These are phyloP conservation scores for Glyptemys insculpta DNA, from an alignment of 2,797 vertebrate genomes.

Conservation along the genomic window DNA sequence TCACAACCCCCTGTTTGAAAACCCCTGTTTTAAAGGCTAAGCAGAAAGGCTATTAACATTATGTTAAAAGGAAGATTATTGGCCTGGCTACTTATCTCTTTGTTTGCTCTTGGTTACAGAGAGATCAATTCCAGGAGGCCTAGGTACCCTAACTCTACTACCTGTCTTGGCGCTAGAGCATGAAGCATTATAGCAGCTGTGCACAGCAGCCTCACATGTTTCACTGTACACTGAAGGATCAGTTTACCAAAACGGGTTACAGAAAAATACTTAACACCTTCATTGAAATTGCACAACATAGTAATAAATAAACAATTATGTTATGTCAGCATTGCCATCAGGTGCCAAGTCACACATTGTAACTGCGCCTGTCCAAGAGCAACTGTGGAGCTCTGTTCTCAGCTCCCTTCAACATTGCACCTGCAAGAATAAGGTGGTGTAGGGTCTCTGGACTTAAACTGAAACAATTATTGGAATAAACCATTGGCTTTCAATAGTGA, in stretches of 20 bases:
- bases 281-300: not conserved
- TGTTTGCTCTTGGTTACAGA: too few relatives aligned
- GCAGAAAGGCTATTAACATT: not conserved
- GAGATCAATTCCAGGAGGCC: too few relatives aligned
- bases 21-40: not conserved
- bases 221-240: not conserved
- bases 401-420: too few relatives aligned
- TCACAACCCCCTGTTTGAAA: too few relatives aligned
- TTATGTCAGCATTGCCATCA: not conserved
- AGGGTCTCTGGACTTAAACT: too few relatives aligned
- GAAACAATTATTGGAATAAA: too few relatives aligned
- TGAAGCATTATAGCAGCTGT: not conserved
- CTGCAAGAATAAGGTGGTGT: too few relatives aligned
- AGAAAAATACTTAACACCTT: rapidly evolving
- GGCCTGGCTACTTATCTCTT: not conserved
- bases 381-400: too few relatives aligned
- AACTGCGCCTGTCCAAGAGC: not conserved
- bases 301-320: not conserved
- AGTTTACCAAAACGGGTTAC: not conserved
- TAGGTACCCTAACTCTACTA: not conserved
- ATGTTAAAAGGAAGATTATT: not conserved
- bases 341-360: not conserved
- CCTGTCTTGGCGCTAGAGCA: not conserved
- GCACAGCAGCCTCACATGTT: not conserved
- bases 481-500: too few relatives aligned